Evolutionary conservation across 2,888 invertebrate genomes (phyloP), one percentile per base, ranked within the genome.

Genomic region (Muschampia plurimacula): DNA sequence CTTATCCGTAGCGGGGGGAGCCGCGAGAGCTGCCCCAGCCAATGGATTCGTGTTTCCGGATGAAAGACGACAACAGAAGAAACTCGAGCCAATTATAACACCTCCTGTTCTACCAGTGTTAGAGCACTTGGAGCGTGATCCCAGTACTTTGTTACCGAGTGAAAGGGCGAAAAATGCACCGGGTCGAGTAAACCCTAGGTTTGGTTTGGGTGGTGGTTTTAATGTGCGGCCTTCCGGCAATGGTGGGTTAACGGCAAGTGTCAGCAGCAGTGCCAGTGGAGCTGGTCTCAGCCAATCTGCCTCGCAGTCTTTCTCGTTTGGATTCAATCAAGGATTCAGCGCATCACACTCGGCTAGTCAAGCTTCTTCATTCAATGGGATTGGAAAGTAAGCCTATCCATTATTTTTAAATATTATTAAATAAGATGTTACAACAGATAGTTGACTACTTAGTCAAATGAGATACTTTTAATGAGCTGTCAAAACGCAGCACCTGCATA

Each of bases 261-360:
- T 94, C 2, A 94, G 93, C 81, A 91, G 93, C 80, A 93, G 94
- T 69, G 89, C 84, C 0, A 89, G 85, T 73, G 92, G 91, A 1
- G 86, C 84, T 13, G 93, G 94, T 1, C 80, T 82, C n/a, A 94
- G 93, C 74, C 94, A 94, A 28, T 87, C 94, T 0, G 94, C 94
- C 0, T 91, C 93, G 2, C 94, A 95, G 76, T 93, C 93, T 0
- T 91, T 94, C 80, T 89, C 93, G 0, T 91, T 94, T 70, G 94
- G 94, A n/a, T 93, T 93, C 77, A 91, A 88, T 71, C 90, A 94
- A 76, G 94, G 94, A 9, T 94, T 94, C 82, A 92, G 94, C 78
- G 91, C 92, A 39, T 94, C 94, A 3, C 95, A 95, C 57, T 92
- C 95, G 1, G 93, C 93, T 39, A 95, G 94, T 72, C 93, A 94